phyloP scores from a whole-genome alignment of 2,888 invertebrate genomes.

The Myopa testacea region DNA sequence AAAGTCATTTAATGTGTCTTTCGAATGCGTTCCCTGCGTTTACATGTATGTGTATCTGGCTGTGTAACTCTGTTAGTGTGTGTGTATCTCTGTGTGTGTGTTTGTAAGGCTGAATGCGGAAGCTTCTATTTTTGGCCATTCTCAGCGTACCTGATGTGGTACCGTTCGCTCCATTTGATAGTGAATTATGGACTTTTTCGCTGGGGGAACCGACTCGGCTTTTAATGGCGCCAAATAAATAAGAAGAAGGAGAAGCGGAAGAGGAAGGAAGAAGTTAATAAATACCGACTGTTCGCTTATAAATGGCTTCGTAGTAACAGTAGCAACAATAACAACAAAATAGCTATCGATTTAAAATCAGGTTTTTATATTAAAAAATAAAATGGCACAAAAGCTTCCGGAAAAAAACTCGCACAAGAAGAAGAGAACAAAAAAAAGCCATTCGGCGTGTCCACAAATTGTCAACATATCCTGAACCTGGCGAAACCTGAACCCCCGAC shows the following conservation, averaged over 20 bases:
- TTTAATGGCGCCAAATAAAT: conserved; percentile 30
- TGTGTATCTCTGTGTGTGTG: neutral
- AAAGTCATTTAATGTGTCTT: conserved; percentile 31
- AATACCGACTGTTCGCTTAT: conserved; percentile 21
- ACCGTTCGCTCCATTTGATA: conserved; percentile 27
- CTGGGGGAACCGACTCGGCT: neutral
- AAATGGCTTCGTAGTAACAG: neutral
- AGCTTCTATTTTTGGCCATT: conserved; percentile 1
- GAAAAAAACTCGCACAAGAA: conserved; percentile 3
- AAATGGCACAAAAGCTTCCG: conserved; percentile 25
- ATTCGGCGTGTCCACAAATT: conserved; percentile 61
- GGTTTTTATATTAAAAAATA: conserved; percentile 4
- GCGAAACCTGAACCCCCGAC: conserved; percentile 27
- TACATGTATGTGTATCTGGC: neutral
- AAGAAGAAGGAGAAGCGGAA: neutral
- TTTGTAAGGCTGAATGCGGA: conserved; percentile 23
- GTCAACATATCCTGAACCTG: conserved; percentile 60
- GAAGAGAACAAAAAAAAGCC: conserved; percentile 13
- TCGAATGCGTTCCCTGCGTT: neutral
- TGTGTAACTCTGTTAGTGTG: neutral
- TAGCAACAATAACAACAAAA: conserved; percentile 6
- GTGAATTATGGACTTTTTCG: conserved; percentile 29
- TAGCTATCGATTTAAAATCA: conserved; percentile 9
- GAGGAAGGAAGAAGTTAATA: conserved; percentile 19
- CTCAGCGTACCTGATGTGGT: conserved; percentile 7